Conservation (phyloP, 2,797 vertebrate genomes). For the Gastrophryne carolinensis region DNA sequence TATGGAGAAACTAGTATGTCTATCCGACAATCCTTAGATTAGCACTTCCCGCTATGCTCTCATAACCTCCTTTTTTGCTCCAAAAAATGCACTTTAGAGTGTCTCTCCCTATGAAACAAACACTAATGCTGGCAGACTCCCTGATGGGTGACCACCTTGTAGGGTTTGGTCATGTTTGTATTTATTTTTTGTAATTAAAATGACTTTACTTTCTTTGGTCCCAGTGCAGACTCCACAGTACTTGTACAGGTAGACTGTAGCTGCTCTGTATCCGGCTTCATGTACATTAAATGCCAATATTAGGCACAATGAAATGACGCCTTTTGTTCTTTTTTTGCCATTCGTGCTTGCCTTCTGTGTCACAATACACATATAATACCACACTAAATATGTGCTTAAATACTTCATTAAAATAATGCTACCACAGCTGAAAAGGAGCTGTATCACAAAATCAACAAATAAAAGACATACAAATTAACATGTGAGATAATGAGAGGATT, state of each 20-base stretch:
- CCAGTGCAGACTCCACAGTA: not conserved
- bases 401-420: no score
- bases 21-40: not conserved
- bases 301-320: constrained; percentile 35
- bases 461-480: no score
- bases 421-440: no score
- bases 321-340: no score
- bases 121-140: not conserved
- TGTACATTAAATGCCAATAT: constrained; percentile 44
- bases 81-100: not conserved
- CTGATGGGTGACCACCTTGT: not conserved
- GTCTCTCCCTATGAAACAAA: not conserved
- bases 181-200: constrained; percentile 38
- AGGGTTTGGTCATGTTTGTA: constrained; percentile 15
- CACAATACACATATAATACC: no score
- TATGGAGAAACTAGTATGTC: not conserved
- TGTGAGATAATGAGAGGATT: no score
- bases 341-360: no score
- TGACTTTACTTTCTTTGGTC: not conserved
- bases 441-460: no score
- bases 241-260: constrained; percentile 46
- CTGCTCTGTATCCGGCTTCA: constrained; percentile 24
- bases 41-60: not conserved
- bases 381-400: no score
- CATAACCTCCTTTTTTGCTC: not conserved